phyloP scores from a whole-genome alignment of 2,113 vertebrate genomes.

The Diphyllodes magnificus region DNA sequence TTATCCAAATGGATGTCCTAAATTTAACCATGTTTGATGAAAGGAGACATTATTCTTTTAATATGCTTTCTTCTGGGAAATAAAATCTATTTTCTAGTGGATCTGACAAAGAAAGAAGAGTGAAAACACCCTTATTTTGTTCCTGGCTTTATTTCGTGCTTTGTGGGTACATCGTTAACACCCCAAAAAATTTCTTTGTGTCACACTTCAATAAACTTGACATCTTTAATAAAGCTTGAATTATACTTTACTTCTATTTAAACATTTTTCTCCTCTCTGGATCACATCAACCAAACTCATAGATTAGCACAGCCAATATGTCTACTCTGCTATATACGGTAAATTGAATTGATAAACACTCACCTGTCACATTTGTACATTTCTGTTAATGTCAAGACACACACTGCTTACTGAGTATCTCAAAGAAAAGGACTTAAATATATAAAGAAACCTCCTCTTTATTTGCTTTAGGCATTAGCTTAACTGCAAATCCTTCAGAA shows the following conservation, averaged over 20 bases:
- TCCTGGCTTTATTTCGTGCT: neutral
- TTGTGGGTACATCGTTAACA: rapidly evolving
- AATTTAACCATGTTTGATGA: neutral
- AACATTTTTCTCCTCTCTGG: neutral
- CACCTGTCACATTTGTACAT: neutral
- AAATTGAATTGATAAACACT: neutral
- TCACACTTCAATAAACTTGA: neutral
- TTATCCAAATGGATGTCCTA: neutral
- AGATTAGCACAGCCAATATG: neutral
- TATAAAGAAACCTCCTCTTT: neutral
- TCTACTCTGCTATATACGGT: neutral
- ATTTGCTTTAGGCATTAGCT: neutral
- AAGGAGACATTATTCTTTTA: neutral
- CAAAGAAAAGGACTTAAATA: neutral
- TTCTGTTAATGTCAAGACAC: neutral
- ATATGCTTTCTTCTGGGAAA: neutral
- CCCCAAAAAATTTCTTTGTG: neutral
- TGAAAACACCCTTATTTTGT: neutral
- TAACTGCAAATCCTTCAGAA: neutral
- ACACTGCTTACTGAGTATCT: neutral
- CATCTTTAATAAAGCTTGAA: neutral
- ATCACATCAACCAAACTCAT: neutral
- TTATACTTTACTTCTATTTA: neutral
- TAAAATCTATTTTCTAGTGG: neutral
- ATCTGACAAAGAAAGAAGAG: neutral